Base-by-base conservation (phyloP, 2,888 invertebrate species). In the Atrina japonica region DNA sequence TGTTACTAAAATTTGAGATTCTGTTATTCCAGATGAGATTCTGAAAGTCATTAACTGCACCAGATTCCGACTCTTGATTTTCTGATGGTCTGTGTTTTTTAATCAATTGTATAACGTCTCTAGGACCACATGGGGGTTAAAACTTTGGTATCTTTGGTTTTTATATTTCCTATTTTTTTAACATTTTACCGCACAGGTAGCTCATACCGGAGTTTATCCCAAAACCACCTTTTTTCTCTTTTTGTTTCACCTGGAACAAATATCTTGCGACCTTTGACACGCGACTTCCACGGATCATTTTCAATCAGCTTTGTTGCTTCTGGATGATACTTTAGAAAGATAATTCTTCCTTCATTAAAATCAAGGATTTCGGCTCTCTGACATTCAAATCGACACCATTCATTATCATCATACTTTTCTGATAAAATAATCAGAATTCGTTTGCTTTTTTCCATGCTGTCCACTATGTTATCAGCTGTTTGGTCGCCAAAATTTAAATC, bases 171-270 rank as follows among this genome's bases (percentile, higher is more conserved):
- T n/a, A n/a, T n/a, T n/a, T n/a, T n/a, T n/a, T n/a, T n/a, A n/a
- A n/a, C n/a, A n/a, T n/a, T n/a, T n/a, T n/a, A n/a, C n/a, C n/a
- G 74, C 2, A 52, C 47, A 9, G 81, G 81, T 9, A 81, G 68
- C 64, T 81, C 81, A 53, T 81, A 81, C 63, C 70, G 66, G 11
- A 81, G 29, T 66, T 81, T 81, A 16, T 73, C 72, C 80, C 80
- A 80, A 25, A 80, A 70, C 70, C 77, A 70, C 41, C 71, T 29
- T 30, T 55, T 53, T 41, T 72, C 66, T 14, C 63, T 64, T 45
- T 53, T 66, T 35, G 40, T 72, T 50, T 77, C 76, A 11, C 68
- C 69, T 6, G 69, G 56, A 9, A 45, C 47, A 43, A 80, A 75
- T 3, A 75, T 56, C 50, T 77, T 80, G 30, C 78, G 66, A 21